Evolutionary conservation across 2,113 vertebrate genomes (phyloP).

Genomic region (Emydocephalus ijimae): DNA sequence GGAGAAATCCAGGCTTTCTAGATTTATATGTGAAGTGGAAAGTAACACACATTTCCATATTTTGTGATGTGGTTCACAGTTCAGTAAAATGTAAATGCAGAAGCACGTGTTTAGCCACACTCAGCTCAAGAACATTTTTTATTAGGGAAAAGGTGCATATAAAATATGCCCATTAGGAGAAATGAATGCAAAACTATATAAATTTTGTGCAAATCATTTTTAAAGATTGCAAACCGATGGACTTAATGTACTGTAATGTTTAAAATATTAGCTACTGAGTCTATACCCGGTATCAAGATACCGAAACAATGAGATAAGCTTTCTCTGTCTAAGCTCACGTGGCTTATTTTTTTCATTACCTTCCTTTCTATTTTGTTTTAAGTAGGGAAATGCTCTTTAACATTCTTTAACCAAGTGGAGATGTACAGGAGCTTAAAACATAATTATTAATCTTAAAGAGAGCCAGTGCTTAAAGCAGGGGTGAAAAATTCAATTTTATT

Average conservation of each 20-base stretch:
- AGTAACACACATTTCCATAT: neutral
- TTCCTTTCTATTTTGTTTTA: neutral
- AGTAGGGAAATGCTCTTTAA: neutral
- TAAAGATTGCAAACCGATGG: neutral
- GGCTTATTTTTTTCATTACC: neutral
- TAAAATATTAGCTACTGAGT: neutral
- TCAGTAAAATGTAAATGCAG: neutral
- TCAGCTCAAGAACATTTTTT: neutral
- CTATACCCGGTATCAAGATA: neutral
- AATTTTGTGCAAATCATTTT: neutral
- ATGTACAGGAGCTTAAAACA: neutral
- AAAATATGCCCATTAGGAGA: neutral
- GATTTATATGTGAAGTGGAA: neutral
- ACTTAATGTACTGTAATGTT: neutral
- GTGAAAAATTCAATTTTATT: no score
- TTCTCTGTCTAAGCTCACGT: neutral
- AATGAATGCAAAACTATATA: neutral
- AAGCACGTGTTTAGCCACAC: neutral
- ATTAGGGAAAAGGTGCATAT: neutral
- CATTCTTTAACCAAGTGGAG: neutral
- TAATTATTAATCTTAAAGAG: neutral
- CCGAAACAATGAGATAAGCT: neutral
- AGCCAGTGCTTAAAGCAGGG: neutral
- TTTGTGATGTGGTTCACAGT: neutral
- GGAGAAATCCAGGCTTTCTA: neutral